Conservation (phyloP, 2,113 vertebrate genomes). For the Fregetta grallaria region DNA sequence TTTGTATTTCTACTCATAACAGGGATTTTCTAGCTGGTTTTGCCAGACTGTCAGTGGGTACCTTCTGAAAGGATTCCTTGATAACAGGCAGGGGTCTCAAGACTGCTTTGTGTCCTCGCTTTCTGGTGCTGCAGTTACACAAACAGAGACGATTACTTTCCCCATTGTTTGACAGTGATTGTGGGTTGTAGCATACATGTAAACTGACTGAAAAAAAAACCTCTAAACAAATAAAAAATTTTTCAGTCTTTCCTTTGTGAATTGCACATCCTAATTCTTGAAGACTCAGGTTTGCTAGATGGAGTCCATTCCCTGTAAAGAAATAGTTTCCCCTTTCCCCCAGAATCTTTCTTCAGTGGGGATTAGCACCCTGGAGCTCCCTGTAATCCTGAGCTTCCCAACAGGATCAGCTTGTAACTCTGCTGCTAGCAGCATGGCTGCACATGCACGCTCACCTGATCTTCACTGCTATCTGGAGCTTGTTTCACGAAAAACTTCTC, state of each 20-base stretch:
- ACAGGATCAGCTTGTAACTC: background rate
- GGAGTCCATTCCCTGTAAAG: background rate
- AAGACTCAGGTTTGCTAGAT: background rate
- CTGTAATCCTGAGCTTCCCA: background rate
- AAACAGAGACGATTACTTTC: background rate
- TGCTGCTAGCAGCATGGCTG: background rate
- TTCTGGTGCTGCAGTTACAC: background rate
- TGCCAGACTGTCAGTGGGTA: background rate
- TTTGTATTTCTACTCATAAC: background rate
- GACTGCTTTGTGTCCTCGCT: background rate
- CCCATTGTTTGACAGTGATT: background rate
- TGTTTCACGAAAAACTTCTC: no score
- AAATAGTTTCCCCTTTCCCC: background rate
- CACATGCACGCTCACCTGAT: rapidly evolving
- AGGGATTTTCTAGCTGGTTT: background rate
- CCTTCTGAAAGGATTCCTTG: background rate
- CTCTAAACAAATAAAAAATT: background rate
- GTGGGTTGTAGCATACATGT: background rate
- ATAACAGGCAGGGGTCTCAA: background rate
- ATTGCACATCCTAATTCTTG: background rate
- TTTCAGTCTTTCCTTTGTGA: background rate
- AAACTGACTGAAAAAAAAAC: background rate
- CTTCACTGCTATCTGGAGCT: background rate
- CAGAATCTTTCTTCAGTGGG: background rate
- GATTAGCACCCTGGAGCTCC: background rate